Evolutionary conservation across 2,888 invertebrate genomes (phyloP).

Genomic region (Sipunculus nudus): DNA sequence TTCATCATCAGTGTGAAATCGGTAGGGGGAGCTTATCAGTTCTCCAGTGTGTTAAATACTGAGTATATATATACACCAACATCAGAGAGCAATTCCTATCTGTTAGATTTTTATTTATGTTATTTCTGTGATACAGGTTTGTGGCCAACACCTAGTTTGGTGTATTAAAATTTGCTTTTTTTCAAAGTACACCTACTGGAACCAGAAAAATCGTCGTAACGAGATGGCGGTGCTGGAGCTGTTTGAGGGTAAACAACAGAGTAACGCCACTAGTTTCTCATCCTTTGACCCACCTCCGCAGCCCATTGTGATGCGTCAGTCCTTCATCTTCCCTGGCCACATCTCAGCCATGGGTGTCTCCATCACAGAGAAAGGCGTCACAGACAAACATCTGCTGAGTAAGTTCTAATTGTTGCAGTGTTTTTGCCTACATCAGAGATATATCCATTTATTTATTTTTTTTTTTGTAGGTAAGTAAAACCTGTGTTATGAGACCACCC

Average conservation of each 20-base stretch:
- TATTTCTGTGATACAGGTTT: too few relatives aligned
- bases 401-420: conserved; percentile 54
- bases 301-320: conserved; percentile 79
- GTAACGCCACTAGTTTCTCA: conserved; percentile 84
- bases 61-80: too few relatives aligned
- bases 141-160: too few relatives aligned
- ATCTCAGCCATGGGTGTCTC: conserved; percentile 86
- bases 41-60: too few relatives aligned
- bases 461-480: too few relatives aligned
- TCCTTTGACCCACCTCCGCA: conserved; percentile 78
- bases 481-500: too few relatives aligned
- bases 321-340: conserved; percentile 85
- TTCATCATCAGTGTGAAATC: too few relatives aligned
- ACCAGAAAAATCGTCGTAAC: conserved; percentile 89
- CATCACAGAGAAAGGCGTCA: conserved; percentile 90
- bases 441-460: neutral
- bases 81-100: too few relatives aligned
- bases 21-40: too few relatives aligned
- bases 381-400: conserved; percentile 85
- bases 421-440: neutral
- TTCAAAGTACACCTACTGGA: conserved; percentile 80
- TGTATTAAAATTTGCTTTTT: conserved; percentile 11
- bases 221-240: conserved; percentile 94
- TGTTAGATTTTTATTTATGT: too few relatives aligned
- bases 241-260: conserved; percentile 89